Percentiles rank a stretch among this genome's conserved stretches.
These are phyloP conservation scores for Malachius bipustulatus DNA, from an alignment of 2,888 invertebrate species.

Conservation along the genomic window DNA sequence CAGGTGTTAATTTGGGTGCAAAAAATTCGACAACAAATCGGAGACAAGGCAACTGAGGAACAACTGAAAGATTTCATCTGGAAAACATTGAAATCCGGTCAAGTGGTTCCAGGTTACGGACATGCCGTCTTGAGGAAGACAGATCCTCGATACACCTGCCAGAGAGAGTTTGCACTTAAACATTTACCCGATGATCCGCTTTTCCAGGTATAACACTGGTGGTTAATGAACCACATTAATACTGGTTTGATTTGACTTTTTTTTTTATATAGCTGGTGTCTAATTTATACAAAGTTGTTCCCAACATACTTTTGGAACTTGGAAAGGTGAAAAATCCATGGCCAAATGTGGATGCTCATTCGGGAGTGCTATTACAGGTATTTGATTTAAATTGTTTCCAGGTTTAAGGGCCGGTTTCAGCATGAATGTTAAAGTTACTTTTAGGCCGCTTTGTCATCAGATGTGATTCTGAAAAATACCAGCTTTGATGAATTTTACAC, in stretches of 20 bases:
- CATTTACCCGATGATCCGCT: constrained; percentile 84
- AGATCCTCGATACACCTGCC: constrained; percentile 84
- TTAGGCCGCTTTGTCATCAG: too few relatives aligned
- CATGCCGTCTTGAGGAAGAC: constrained; percentile 94
- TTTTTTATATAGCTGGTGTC: constrained; percentile 56
- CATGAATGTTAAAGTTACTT: too few relatives aligned
- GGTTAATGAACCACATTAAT: neutral
- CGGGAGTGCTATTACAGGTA: constrained; percentile 83
- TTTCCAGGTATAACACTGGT: constrained; percentile 51
- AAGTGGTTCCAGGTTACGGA: constrained; percentile 95
- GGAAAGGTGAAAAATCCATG: constrained; percentile 97
- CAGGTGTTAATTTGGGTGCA: constrained; percentile 88
- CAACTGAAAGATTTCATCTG: constrained; percentile 93
- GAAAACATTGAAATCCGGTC: constrained; percentile 91
- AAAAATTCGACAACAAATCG: constrained; percentile 77
- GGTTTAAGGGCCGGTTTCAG: too few relatives aligned
- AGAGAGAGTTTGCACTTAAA: constrained; percentile 87
- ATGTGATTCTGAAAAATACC: too few relatives aligned
- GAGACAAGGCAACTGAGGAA: constrained; percentile 77
- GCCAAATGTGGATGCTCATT: constrained; percentile 97
- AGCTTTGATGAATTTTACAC: too few relatives aligned
- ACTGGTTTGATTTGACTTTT: neutral
- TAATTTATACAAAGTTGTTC: constrained; percentile 83
- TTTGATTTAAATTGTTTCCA: constrained; percentile 9
- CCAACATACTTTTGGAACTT: constrained; percentile 80